Percentiles rank a stretch among this genome's conserved stretches.
Conservation (phyloP, 2,797 vertebrate species). For the Parotocinclus haroldoi region DNA sequence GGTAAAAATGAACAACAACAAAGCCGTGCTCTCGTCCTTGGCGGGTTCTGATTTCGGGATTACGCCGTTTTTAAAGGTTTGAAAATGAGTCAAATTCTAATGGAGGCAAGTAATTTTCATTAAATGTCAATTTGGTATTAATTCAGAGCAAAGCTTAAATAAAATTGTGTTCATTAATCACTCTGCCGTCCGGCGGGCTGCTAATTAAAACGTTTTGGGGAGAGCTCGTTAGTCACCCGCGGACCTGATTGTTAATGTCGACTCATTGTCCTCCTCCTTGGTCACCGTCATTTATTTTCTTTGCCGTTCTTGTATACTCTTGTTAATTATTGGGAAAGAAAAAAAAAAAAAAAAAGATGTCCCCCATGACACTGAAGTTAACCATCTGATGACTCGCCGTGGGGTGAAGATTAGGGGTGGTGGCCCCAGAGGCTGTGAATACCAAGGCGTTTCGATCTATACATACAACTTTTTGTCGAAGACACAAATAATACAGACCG, state of each 20-base stretch:
- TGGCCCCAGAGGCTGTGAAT: slow-evolving; percentile 9
- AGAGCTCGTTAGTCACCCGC: slow-evolving; percentile 79
- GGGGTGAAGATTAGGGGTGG: slow-evolving; percentile 23
- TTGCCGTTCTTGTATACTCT: slow-evolving; percentile 78
- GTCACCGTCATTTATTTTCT: slow-evolving; percentile 78
- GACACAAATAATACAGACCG: too few relatives aligned
- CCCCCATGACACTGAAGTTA: slow-evolving; percentile 65
- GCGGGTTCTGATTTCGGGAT: slow-evolving; percentile 26
- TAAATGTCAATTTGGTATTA: slow-evolving; percentile 86
- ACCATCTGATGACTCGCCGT: slow-evolving; percentile 54
- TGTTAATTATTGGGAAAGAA: slow-evolving; percentile 83
- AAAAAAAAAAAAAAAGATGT: slow-evolving; percentile 70
- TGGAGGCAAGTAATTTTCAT: slow-evolving; percentile 80
- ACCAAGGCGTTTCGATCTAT: too few relatives aligned
- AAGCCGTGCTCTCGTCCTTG: slow-evolving; percentile 2
- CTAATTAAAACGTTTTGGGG: slow-evolving; percentile 82
- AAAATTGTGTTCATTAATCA: slow-evolving; percentile 85
- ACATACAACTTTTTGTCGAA: too few relatives aligned
- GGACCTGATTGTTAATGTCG: slow-evolving; percentile 82
- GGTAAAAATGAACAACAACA: slow-evolving; percentile 22
- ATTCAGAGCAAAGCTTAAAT: slow-evolving; percentile 80
- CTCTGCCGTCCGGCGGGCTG: slow-evolving; percentile 72
- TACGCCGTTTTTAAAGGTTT: slow-evolving; percentile 49
- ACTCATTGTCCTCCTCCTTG: slow-evolving; percentile 76
- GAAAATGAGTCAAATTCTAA: slow-evolving; percentile 71